These are phyloP conservation scores for Nannoperca obscura DNA, from an alignment of 2,797 vertebrate species.

Conservation along the genomic window DNA sequence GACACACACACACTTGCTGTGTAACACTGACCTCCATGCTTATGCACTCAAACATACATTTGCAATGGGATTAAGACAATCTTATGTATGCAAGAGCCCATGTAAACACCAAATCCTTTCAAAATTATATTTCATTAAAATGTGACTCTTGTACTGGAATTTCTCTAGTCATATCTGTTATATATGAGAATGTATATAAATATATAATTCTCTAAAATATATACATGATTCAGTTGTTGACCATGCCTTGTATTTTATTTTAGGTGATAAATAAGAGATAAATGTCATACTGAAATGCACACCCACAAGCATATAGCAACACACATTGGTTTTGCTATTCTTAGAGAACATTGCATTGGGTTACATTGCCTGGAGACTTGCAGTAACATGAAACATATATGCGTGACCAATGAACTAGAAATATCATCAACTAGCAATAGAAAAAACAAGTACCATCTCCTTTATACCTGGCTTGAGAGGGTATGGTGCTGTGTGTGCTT, in stretches of 20 bases:
- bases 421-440: not conserved
- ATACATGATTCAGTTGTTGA: not conserved
- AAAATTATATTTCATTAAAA: not conserved
- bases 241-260: no score
- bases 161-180: not conserved
- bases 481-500: conserved; percentile 53
- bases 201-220: not conserved
- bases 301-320: not conserved
- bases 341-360: not conserved
- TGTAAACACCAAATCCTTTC: not conserved
- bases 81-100: not conserved
- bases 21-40: conserved; percentile 30
- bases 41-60: conserved; percentile 4
- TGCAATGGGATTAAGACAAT: not conserved
- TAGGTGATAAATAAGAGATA: no score
- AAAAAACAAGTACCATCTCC: conserved; percentile 15
- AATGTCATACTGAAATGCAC: no score
- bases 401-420: not conserved
- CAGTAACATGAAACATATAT: conserved; percentile 1
- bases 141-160: not conserved
- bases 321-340: conserved; percentile 1
- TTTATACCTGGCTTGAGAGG: conserved; percentile 32
- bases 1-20: conserved; percentile 18
- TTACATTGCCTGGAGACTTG: not conserved
- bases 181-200: not conserved